These are phyloP conservation scores for Hydrolagus colliei DNA, from an alignment of 2,797 vertebrate genomes.

Conservation along the genomic window DNA sequence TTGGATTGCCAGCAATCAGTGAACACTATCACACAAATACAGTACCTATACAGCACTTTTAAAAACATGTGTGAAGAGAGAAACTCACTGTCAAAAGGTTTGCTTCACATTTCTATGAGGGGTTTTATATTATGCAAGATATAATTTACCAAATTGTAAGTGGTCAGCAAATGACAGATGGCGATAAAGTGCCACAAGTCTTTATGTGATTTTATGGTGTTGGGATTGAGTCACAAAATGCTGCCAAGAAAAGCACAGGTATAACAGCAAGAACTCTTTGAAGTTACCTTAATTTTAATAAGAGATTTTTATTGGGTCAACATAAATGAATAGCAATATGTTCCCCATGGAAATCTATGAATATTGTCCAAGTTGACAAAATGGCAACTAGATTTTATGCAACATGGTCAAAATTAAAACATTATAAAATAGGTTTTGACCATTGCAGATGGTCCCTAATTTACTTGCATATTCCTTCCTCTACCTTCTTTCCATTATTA, in stretches of 20 bases:
- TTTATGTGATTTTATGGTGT: background rate
- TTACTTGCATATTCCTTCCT: too few species aligned
- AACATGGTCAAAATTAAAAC: background rate
- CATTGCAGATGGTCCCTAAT: too few species aligned
- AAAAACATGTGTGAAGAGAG: background rate
- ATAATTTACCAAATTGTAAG: background rate
- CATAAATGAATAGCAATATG: background rate
- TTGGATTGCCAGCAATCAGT: background rate
- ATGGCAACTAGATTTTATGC: background rate
- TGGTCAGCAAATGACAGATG: background rate
- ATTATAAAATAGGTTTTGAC: background rate
- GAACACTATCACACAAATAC: background rate
- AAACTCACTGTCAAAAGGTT: background rate
- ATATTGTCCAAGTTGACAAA: background rate
- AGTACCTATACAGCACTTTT: background rate
- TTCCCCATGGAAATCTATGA: background rate
- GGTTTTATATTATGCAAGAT: background rate
- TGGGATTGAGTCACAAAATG: background rate
- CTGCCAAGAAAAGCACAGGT: background rate
- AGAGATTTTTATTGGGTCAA: too few species aligned
- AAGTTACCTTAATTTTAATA: background rate
- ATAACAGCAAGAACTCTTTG: background rate
- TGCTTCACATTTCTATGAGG: background rate
- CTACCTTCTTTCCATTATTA: too few species aligned
- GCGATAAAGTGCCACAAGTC: background rate